Base-by-base conservation (phyloP, 2,888 invertebrate genomes). In the Latheticus oryzae region DNA sequence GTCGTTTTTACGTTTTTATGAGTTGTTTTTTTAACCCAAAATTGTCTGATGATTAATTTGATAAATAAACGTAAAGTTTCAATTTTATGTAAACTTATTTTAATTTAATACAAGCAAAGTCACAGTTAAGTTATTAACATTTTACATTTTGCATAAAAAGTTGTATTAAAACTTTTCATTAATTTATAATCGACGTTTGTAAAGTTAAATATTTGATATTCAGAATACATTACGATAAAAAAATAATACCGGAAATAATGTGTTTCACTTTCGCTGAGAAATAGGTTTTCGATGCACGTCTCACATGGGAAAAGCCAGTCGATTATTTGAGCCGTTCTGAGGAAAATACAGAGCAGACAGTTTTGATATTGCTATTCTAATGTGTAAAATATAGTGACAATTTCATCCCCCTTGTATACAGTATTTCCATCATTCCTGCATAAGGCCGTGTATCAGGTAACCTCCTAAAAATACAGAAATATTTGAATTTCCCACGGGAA, bases 401-500 rank as follows among this genome's bases (percentile, higher is more conserved):
- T 75, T 73, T 73, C 69, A 73, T 73, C 71, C 72, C 59, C 65
- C 66, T 67, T 67, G 69, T 67, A 69, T 67, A 65, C 68, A 69
- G 70, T 64, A 67, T 72, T 74, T 72, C 71, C 73, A 74, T 74
- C 73, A 73, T 74, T 70, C 70, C 64, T 62, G 62, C 67, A 64
- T 66, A 63, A 64, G 63, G 65, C 64, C 58, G 66, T 70, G 70
- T 73, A 73, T 75, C 71, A 73, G 73, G 73, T 74, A 73, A 72
- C 74, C 71, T 69, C 64, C 62, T 65, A 64, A 67, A 72, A 72
- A 72, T 73, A 68, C 69, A 69, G 71, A 73, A 75, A 75, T 74
- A 74, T 75, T 73, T 70, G 73, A 75, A 76, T 76, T 76, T 76
- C 76, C 76, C 76, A 66, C 58, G 74, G 73, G 73, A 72, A 62